phyloP scores from a whole-genome alignment of 2,797 vertebrate genomes.

The Pangasius krempfi region DNA sequence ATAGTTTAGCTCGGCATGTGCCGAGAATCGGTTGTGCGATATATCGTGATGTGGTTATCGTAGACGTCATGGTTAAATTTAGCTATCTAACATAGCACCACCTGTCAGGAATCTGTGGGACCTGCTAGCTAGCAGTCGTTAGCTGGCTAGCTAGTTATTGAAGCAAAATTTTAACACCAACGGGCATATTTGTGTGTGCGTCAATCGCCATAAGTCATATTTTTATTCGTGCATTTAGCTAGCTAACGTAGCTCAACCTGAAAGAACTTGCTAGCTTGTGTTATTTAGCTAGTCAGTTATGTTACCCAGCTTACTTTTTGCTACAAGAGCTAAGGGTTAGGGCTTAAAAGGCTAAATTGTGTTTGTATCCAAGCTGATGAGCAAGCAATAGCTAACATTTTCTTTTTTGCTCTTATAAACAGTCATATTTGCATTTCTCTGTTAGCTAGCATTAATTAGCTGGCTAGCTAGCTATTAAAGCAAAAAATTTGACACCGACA shows the following conservation, averaged over 20 bases:
- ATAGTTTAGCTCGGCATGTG: constrained; percentile 22
- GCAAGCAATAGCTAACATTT: background rate
- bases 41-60: background rate
- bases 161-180: too few relatives aligned
- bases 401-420: background rate
- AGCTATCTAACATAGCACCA: background rate
- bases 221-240: background rate
- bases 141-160: background rate
- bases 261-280: background rate
- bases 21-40: background rate
- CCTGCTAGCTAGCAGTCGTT: background rate
- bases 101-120: too few relatives aligned
- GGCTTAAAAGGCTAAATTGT: background rate
- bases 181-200: background rate
- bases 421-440: background rate
- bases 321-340: background rate
- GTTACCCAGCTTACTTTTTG: background rate
- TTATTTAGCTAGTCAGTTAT: background rate
- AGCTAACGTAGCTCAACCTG: background rate
- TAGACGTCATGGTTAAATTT: background rate
- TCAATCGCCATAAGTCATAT: background rate
- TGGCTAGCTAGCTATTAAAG: background rate
- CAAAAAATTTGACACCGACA: background rate
- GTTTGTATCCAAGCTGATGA: background rate
- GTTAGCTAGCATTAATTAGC: background rate